phyloP scores from a whole-genome alignment of 2,888 invertebrate species.

The Calameuta pallipes region DNA sequence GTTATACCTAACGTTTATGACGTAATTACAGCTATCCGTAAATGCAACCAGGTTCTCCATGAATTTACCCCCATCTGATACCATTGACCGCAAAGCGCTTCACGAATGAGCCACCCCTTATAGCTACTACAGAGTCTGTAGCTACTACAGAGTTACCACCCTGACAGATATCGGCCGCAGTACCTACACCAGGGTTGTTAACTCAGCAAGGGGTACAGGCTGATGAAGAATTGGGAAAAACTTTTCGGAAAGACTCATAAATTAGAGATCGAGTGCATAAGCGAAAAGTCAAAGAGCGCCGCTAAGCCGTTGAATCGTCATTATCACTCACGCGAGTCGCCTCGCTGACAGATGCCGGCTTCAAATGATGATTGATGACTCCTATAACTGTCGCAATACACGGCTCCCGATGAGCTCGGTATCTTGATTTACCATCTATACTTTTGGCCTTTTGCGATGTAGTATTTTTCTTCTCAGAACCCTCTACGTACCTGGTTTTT shows the following conservation, averaged over 20 bases:
- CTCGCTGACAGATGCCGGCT: slow-evolving; percentile 54
- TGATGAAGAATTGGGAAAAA: neutral
- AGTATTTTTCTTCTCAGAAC: neutral
- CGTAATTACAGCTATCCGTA: neutral
- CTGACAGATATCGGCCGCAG: neutral
- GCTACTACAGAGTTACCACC: neutral
- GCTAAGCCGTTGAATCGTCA: slow-evolving; percentile 30
- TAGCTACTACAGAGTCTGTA: neutral
- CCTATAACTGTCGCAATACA: slow-evolving; percentile 60
- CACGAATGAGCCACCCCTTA: neutral
- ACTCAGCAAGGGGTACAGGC: neutral
- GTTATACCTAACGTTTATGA: neutral
- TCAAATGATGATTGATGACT: slow-evolving; percentile 61
- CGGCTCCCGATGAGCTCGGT: slow-evolving; percentile 56
- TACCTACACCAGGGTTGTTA: neutral
- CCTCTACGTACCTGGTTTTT: neutral
- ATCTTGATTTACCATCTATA: slow-evolving; percentile 58
- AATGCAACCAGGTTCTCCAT: neutral
- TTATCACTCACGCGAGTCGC: slow-evolving; percentile 33
- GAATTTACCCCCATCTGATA: neutral
- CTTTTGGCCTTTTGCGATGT: slow-evolving; percentile 29
- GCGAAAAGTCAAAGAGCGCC: slow-evolving; percentile 15
- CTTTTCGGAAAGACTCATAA: slow-evolving; percentile 13
- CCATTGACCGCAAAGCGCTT: neutral
- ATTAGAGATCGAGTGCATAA: slow-evolving; percentile 21